Percentiles rank a stretch among this genome's conserved stretches.
Conservation (phyloP, 2,113 vertebrate species). For the Podiceps cristatus region DNA sequence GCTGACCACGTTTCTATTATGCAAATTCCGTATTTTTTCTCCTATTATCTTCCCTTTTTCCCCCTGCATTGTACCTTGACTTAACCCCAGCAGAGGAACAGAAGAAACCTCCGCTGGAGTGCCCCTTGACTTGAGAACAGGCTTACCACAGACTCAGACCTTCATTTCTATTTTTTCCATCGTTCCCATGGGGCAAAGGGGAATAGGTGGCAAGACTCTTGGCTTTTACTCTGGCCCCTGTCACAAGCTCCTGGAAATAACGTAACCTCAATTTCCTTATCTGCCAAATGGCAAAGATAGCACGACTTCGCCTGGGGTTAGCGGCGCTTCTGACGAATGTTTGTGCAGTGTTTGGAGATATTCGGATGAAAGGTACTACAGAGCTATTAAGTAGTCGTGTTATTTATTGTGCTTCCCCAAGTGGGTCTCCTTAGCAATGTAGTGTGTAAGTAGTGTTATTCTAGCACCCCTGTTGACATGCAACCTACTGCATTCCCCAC, state of each 20-base stretch:
- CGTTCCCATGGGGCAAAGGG: background rate
- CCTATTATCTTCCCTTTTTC: background rate
- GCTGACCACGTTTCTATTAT: background rate
- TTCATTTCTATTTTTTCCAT: background rate
- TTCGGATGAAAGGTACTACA: background rate
- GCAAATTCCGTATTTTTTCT: background rate
- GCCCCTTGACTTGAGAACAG: background rate
- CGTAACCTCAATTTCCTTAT: background rate
- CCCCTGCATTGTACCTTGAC: background rate
- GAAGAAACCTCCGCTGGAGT: background rate
- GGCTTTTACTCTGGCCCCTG: background rate
- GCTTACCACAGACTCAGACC: background rate
- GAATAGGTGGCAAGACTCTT: background rate
- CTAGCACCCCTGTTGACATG: background rate
- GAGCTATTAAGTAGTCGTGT: background rate
- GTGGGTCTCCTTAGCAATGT: background rate
- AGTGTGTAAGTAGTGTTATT: background rate
- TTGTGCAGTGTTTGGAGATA: background rate
- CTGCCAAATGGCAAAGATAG: background rate
- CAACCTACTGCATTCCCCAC: background rate
- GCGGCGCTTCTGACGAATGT: background rate
- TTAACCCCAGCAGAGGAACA: background rate
- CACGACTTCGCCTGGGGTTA: rapidly evolving
- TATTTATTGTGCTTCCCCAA: slow-evolving; percentile 27
- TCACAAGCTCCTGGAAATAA: background rate